These are phyloP conservation scores for Galemys pyrenaicus DNA, from an alignment of 2,113 vertebrate species.

Conservation along the genomic window DNA sequence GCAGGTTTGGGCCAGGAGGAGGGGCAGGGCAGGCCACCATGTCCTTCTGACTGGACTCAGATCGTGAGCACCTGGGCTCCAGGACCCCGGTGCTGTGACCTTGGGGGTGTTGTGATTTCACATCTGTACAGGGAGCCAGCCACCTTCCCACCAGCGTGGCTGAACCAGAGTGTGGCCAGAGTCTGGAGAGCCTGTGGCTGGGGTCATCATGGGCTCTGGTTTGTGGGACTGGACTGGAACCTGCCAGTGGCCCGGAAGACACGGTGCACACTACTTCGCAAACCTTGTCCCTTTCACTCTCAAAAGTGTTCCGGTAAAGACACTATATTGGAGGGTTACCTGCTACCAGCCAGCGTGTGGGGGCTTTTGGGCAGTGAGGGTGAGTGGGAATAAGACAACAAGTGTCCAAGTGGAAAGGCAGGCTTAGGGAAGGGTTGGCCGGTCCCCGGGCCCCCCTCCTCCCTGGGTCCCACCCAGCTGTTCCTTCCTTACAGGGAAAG, in stretches of 20 bases:
- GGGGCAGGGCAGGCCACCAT: neutral
- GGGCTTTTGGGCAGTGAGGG: neutral
- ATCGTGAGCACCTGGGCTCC: neutral
- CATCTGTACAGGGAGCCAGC: neutral
- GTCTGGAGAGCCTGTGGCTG: neutral
- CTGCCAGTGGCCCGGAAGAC: accelerated
- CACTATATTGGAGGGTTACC: neutral
- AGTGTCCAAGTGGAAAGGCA: neutral
- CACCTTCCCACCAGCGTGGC: neutral
- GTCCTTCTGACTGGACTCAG: neutral
- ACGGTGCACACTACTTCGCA: too few relatives aligned
- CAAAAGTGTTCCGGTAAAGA: neutral
- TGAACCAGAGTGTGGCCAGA: neutral
- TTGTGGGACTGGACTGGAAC: neutral
- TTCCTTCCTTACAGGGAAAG: neutral
- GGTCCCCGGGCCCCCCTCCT: neutral
- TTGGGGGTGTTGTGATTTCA: neutral
- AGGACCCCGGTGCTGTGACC: neutral
- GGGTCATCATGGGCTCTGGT: neutral
- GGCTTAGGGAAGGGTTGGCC: too few relatives aligned
- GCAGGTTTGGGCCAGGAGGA: neutral
- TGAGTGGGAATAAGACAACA: neutral
- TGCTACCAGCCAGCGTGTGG: neutral
- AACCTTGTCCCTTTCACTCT: neutral
- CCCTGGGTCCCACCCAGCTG: neutral